Evolutionary conservation across 2,113 vertebrate genomes (phyloP), one percentile per base, ranked within the genome.

Genomic region (Colossoma macropomum): DNA sequence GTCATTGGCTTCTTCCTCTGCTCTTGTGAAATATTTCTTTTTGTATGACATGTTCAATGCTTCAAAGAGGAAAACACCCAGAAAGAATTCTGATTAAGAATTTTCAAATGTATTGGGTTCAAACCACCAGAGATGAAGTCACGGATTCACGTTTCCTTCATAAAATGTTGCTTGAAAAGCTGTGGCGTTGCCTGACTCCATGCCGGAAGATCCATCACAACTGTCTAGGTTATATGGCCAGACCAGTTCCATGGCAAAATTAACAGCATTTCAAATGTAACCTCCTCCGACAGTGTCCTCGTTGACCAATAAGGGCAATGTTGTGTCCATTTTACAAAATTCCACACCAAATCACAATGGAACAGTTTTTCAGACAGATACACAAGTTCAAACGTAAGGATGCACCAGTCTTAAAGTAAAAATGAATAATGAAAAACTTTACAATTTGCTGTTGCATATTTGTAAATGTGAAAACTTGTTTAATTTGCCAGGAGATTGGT

Each of bases 1-100:
- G 79, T 89, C 86, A 84, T 77, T 85, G 72, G 60, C 62, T 83
- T 80, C 15, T 72, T 70, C 34, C 13, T 13, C 66, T 32, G 28
- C 15, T 30, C 16, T 13, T 62, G 9, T 28, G 27, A 73, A 62
- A 80, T 71, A 32, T 56, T 59, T 50, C 23, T 62, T 48, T 21
- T 59, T 30, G 54, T 28, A 79, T 38, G 77, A 69, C 32, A 34
- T 56, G 25, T 66, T 59, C 66, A 41, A 59, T 70, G 27, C 66
- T 69, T 69, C 34, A 38, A 38, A 69, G 34, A 41, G 32, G 66
- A 69, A 69, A 69, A 69, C 66, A 69, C 21, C 66, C 66, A 69
- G 17, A 69, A 69, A 69, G 34, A 69, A 34, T 69, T 21, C 13
- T 56, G 45, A 68, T 17, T 68, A 16, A 50, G 38, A 79, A 34